Conservation (phyloP, 2,113 vertebrate species). For the Benitochromis conjunctus region DNA sequence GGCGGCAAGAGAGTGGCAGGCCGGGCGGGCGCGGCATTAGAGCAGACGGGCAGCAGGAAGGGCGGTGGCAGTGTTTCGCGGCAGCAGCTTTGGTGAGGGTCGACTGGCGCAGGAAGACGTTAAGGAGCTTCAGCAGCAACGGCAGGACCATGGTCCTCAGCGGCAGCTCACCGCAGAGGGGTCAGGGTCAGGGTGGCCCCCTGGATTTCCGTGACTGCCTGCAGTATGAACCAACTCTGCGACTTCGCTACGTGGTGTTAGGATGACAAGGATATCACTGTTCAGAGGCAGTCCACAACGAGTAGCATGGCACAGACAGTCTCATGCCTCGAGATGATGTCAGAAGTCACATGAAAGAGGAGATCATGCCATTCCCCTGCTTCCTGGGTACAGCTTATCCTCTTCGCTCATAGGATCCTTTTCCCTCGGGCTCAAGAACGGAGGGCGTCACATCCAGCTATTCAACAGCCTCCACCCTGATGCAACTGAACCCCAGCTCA, state of each 20-base stretch:
- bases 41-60: constrained; percentile 41
- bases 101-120: constrained; percentile 65
- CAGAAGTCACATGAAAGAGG: constrained; percentile 7
- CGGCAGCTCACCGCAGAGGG: constrained; percentile 24
- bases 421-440: not conserved
- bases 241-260: not conserved
- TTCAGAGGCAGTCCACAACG: not conserved
- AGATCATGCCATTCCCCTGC: not conserved
- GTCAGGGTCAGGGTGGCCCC: constrained; percentile 24
- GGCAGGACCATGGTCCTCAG: constrained; percentile 75
- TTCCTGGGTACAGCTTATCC: not conserved
- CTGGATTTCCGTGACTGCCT: not conserved
- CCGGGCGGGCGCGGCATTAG: constrained; percentile 69
- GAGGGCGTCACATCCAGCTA: not conserved
- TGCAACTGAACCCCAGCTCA: not conserved
- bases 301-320: not conserved
- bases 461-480: constrained; percentile 20
- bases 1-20: constrained; percentile 55
- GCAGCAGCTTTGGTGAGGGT: constrained; percentile 8
- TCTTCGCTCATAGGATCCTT: not conserved
- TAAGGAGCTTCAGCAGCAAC: constrained; percentile 69
- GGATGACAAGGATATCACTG: not conserved
- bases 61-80: not conserved
- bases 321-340: constrained; percentile 35
- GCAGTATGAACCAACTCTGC: not conserved